phyloP scores from a whole-genome alignment of 2,888 invertebrate species.

The Uropetala carovei region DNA sequence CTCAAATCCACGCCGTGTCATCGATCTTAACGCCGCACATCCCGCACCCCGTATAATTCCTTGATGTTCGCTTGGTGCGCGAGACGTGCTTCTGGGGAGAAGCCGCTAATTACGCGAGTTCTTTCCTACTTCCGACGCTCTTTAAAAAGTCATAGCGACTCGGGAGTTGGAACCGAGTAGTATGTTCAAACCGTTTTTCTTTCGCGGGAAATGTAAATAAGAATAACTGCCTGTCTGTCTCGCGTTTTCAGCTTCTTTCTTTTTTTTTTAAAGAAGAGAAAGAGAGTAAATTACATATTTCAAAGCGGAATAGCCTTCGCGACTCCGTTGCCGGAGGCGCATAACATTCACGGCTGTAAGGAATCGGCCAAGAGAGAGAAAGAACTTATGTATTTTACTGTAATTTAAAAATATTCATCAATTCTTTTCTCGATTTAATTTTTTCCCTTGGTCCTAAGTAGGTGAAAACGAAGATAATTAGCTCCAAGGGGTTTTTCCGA shows the following conservation, averaged over 20 bases:
- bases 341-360: too few relatives aligned
- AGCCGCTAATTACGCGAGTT: constrained; percentile 38
- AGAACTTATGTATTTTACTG: too few relatives aligned
- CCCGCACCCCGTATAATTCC: constrained; percentile 36
- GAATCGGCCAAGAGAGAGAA: too few relatives aligned
- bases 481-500: not conserved
- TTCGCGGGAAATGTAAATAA: constrained; percentile 3
- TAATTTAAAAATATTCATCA: too few relatives aligned
- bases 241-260: too few relatives aligned
- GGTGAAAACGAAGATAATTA: constrained; percentile 13
- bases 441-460: too few relatives aligned
- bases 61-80: not conserved
- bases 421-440: too few relatives aligned
- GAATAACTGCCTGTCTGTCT: not conserved
- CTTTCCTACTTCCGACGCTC: constrained; percentile 4
- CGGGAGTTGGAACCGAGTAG: not conserved
- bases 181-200: not conserved
- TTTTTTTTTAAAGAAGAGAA: too few relatives aligned
- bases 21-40: constrained; percentile 24
- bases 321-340: too few relatives aligned
- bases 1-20: constrained; percentile 34
- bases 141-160: constrained; percentile 33
- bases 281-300: too few relatives aligned
- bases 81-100: constrained; percentile 42
- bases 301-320: too few relatives aligned